phyloP scores from a whole-genome alignment of 2,797 vertebrate genomes.

The Perodicticus potto region DNA sequence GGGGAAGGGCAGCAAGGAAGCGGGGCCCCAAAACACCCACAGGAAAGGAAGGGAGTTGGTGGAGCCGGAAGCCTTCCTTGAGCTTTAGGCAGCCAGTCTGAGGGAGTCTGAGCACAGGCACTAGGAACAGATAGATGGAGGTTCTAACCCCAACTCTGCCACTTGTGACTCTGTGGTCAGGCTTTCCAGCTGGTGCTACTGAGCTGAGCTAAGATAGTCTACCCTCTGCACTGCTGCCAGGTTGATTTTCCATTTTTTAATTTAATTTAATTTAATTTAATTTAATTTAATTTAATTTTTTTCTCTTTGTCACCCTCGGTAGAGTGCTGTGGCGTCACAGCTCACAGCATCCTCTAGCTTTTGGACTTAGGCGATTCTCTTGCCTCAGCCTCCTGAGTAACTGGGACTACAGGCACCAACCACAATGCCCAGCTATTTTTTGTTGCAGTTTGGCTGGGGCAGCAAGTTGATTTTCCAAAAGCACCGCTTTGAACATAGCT shows the following conservation, averaged over 20 bases:
- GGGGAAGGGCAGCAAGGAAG: not conserved
- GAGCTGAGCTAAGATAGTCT: not conserved
- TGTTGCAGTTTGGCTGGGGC: too few species aligned
- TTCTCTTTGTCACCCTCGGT: too few species aligned
- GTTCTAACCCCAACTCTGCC: not conserved
- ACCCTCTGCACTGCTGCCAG: not conserved
- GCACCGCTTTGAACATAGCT: not conserved
- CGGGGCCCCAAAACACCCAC: not conserved
- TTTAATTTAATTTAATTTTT: too few species aligned
- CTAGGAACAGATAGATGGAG: accelerated
- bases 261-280: too few species aligned
- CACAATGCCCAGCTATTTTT: too few species aligned
- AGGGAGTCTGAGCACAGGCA: accelerated
- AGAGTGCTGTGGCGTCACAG: too few species aligned
- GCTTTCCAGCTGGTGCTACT: not conserved
- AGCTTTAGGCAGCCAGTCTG: not conserved
- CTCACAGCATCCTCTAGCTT: too few species aligned
- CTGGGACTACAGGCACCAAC: too few species aligned
- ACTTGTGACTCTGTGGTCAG: not conserved
- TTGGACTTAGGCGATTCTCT: too few species aligned
- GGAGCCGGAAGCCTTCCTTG: not conserved
- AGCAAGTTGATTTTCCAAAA: slow-evolving; percentile 29
- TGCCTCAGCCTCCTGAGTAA: too few species aligned
- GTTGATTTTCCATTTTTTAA: not conserved
- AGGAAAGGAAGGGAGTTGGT: accelerated